Evolutionary conservation across 2,888 invertebrate species (phyloP), one percentile per base, ranked within the genome.

Genomic region (Drosophila mercatorum): DNA sequence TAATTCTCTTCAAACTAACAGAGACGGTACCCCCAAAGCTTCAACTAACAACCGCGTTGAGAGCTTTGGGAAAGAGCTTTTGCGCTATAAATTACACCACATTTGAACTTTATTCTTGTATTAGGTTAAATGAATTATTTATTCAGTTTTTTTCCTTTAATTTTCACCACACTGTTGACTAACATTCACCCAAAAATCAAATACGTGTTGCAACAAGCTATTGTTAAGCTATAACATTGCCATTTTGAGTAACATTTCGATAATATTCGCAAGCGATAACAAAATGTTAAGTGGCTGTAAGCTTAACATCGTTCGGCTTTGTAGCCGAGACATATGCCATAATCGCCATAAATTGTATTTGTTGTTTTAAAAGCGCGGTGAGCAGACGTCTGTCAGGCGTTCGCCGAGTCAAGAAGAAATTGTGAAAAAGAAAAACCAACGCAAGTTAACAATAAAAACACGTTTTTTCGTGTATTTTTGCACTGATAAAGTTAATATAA

Each of bases 341-440:
- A 67, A 63, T 68, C 51, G 64, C 75, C 11, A 78, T 69, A 76
- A 73, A 51, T 76, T 4, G 70, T 77, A 77, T 80, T 77, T 80
- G 77, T 80, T 77, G 80, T 80, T 75, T 80, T 68, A 64, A 73
- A 64, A 84, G 68, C 58, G 85, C 74, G 74, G 67, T 57, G 79
- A 73, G 58, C 82, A 71, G 76, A 76, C 88, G 83, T 86, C 57
- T 57, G 57, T 51, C 60, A 70, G 60, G 47, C 72, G 72, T 66
- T 75, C 80, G 61, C 49, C 14, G 72, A 47, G 65, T 57, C 70
- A 74, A 70, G 49, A 70, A 71, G 67, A 83, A 78, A 81, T 79
- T 86, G 84, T 63, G 53, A 58, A 72, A 75, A 81, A 56, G 52
- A n/a, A 59, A 72, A 70, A 43, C 12, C 40, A 46, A 43, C 64